Evolutionary conservation across 2,888 invertebrate species (phyloP).

Genomic region (Erebia aethiops): DNA sequence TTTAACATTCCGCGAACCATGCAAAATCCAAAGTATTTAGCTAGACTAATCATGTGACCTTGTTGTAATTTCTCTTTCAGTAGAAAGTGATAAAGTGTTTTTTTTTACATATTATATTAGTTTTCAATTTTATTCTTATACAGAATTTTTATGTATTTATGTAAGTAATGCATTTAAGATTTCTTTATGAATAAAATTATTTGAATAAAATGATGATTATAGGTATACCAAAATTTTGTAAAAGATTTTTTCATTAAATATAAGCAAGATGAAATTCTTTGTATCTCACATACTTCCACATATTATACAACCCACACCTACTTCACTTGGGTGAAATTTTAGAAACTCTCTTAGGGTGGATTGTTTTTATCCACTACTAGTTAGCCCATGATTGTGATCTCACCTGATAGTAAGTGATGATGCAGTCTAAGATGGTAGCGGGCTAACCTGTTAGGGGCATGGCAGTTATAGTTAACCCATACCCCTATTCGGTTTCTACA

Average conservation of each 20-base stretch:
- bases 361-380: too few species aligned
- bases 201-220: slow-evolving; percentile 58
- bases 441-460: too few species aligned
- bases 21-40: slow-evolving; percentile 31
- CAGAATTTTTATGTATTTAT: slow-evolving; percentile 51
- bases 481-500: too few species aligned
- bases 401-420: too few species aligned
- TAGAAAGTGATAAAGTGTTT: slow-evolving; percentile 41
- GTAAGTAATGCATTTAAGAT: slow-evolving; percentile 64
- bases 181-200: slow-evolving; percentile 56
- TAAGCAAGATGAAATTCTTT: slow-evolving; percentile 53
- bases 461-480: too few species aligned
- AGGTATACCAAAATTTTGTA: slow-evolving; percentile 75
- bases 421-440: too few species aligned
- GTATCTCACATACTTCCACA: slow-evolving; percentile 4
- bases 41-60: slow-evolving; percentile 29
- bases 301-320: too few species aligned
- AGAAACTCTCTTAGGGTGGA: too few species aligned
- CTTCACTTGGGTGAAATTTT: too few species aligned
- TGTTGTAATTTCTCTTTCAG: slow-evolving; percentile 35
- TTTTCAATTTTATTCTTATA: slow-evolving; percentile 45
- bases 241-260: slow-evolving; percentile 76
- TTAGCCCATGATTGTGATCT: too few species aligned
- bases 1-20: slow-evolving; percentile 39
- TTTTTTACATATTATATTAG: slow-evolving; percentile 42